Base-by-base conservation (phyloP, 2,888 invertebrate species). In the Pachydiplax longipennis region DNA sequence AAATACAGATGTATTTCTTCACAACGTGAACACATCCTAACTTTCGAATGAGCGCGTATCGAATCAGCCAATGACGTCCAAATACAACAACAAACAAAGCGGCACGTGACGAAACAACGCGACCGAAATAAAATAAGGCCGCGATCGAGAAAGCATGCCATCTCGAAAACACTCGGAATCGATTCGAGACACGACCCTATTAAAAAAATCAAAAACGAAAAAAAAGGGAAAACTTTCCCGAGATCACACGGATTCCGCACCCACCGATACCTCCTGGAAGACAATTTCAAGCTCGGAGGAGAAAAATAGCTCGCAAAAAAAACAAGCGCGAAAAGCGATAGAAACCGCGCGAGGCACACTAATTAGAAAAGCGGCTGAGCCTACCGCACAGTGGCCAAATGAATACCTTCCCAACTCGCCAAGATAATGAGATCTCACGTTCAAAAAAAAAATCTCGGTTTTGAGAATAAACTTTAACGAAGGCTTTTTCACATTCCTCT, bases 391-490 rank as follows among this genome's bases (percentile, higher is more conserved):
- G 83, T 83, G 58, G 83, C 87, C 87, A 87, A 87, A 87, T 87
- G 87, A 87, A 87, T 87, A 87, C 87, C 87, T 61, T 37, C 37
- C 87, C 61, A 58, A 58, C 87, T n/a, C 87, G 6, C 61, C 44
- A 87, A 87, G 87, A 87, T 87, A 87, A 87, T 87, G 87, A 87
- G 87, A 87, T 65, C 58, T 61, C 87, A 37, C 87, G 61, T 65
- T 87, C 65, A 37, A 53, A 53, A 53, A 53, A 53, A 53, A 53
- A 61, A 83, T 83, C 87, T 87, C 87, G 61, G 87, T 87, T 53
- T 87, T 87, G 87, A 87, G 87, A 87, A 87, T 87, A 87, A 87
- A 87, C 87, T 87, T 87, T 87, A 87, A 87, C 61, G 87, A 87
- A 87, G 87, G 87, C 87, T 61, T 87, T 53, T 87, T 65, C 87